These are phyloP conservation scores for Babylonia areolata DNA, from an alignment of 1,140 invertebrate species.

Conservation along the genomic window DNA sequence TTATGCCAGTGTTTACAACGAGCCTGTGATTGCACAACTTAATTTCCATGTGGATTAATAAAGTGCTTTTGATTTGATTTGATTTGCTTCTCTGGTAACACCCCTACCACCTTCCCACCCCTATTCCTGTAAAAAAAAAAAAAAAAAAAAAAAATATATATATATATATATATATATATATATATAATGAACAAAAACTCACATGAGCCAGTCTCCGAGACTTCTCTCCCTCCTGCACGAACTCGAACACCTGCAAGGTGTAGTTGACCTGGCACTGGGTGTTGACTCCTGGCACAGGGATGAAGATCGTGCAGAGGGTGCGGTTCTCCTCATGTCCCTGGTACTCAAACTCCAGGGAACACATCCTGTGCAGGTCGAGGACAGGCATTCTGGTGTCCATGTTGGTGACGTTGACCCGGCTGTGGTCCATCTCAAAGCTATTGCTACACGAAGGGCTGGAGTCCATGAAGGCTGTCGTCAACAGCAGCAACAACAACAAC, in stretches of 20 bases:
- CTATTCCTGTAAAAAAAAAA: no score
- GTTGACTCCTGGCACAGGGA: neutral
- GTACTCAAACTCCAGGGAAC: conserved; percentile 19
- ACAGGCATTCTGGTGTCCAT: neutral
- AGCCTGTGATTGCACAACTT: no score
- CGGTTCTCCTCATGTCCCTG: conserved; percentile 26
- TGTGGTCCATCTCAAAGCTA: neutral
- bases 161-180: no score
- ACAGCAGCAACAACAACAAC: no score
- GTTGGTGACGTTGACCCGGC: conserved; percentile 29
- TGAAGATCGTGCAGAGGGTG: conserved; percentile 29
- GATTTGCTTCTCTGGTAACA: no score
- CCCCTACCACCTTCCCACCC: no score
- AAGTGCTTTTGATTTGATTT: no score
- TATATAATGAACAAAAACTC: neutral
- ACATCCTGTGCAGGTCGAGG: neutral
- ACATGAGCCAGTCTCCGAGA: neutral
- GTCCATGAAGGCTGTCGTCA: conserved; percentile 27
- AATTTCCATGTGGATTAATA: no score
- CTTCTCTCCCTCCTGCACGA: neutral
- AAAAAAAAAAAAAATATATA: no score
- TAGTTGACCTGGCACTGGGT: neutral
- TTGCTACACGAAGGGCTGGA: conserved; percentile 18
- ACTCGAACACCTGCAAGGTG: neutral
- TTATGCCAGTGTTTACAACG: no score